These are phyloP conservation scores for Iguana delicatissima DNA, from an alignment of 2,797 vertebrate genomes.

Conservation along the genomic window DNA sequence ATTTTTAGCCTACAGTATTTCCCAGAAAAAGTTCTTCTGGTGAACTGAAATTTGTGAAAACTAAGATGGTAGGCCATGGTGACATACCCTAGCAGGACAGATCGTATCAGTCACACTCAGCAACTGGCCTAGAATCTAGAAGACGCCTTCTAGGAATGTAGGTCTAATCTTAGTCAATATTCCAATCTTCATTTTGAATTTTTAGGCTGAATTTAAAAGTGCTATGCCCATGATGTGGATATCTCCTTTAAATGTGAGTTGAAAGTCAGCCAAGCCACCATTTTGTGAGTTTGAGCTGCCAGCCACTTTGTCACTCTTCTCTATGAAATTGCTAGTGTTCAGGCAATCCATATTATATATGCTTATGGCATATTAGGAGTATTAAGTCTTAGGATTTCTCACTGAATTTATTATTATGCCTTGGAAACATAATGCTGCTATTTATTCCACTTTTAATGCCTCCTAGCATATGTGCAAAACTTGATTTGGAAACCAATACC, in stretches of 20 bases:
- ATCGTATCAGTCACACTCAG: neutral
- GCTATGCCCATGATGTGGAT: no score
- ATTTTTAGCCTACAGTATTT: neutral
- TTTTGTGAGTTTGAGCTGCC: no score
- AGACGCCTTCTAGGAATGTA: no score
- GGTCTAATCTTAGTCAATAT: no score
- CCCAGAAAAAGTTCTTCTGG: neutral
- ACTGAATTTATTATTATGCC: constrained; percentile 36
- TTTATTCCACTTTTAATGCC: neutral
- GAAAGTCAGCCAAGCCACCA: no score
- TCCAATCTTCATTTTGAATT: no score
- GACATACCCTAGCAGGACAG: no score
- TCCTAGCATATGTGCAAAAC: neutral
- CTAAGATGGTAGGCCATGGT: neutral
- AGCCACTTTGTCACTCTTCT: neutral
- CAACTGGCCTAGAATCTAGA: neutral
- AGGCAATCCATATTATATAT: neutral
- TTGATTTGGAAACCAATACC: neutral
- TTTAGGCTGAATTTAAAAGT: no score
- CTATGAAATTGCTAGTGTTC: neutral
- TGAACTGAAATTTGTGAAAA: neutral
- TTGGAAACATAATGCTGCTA: constrained; percentile 5
- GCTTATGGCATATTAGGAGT: constrained; percentile 6
- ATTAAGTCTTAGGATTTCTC: neutral
- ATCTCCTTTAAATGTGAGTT: no score